Percentiles rank a stretch among this genome's conserved stretches.
Evolutionary conservation across 2,797 vertebrate genomes (phyloP).

Genomic region (Sternotherus odoratus): DNA sequence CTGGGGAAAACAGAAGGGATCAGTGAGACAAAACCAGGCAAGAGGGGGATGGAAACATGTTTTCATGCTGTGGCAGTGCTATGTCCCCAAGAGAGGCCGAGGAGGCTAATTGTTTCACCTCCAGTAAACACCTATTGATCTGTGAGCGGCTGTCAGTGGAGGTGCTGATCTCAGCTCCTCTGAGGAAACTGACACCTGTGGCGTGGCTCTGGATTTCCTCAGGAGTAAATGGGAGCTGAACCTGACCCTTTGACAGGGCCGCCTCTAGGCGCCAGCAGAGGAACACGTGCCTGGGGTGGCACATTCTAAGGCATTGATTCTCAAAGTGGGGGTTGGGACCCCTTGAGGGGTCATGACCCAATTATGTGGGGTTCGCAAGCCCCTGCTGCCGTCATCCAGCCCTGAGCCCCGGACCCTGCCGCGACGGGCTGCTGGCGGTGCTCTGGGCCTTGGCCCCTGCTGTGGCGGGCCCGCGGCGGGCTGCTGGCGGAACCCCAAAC

Average conservation of each 20-base stretch:
- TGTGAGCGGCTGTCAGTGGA: background rate
- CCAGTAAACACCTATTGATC: background rate
- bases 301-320: too few relatives aligned
- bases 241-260: background rate
- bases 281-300: too few relatives aligned
- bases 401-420: too few relatives aligned
- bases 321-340: too few relatives aligned
- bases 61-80: background rate
- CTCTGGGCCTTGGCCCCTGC: too few relatives aligned
- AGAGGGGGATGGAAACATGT: background rate
- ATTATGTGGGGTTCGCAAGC: too few relatives aligned
- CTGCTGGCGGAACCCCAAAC: too few relatives aligned
- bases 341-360: too few relatives aligned
- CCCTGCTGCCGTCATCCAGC: too few relatives aligned
- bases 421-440: too few relatives aligned
- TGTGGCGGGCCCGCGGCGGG: too few relatives aligned
- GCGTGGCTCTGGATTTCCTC: background rate
- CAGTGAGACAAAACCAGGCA: background rate
- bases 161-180: background rate
- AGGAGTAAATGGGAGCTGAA: background rate
- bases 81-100: background rate
- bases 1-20: background rate
- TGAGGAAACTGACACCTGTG: background rate
- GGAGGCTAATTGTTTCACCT: background rate
- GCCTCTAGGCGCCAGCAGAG: too few relatives aligned